A percentile compares a stretch with the other conserved stretches of the same genome.
Conservation (phyloP, 1,140 invertebrate species). For the Bombus fervidus region DNA sequence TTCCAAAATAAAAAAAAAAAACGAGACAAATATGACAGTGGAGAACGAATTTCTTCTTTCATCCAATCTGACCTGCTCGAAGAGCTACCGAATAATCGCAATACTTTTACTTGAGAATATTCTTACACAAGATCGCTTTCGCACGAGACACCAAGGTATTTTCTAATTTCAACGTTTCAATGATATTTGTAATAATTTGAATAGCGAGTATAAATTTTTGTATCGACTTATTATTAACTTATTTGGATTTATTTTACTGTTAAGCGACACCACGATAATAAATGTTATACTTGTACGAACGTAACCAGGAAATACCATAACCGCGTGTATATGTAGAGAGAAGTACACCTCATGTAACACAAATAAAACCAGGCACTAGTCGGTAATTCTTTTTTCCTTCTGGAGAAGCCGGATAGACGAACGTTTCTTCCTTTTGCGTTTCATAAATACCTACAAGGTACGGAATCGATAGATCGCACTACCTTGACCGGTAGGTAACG, state of each 20-base stretch:
- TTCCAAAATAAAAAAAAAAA: neutral
- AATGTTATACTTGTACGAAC: neutral
- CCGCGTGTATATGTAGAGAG: neutral
- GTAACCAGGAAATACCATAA: neutral
- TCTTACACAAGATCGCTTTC: neutral
- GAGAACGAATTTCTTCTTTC: neutral
- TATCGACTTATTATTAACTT: neutral
- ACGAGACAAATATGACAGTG: no score
- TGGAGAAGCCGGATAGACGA: neutral
- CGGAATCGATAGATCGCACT: neutral
- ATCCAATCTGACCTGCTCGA: neutral
- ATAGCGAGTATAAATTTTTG: neutral
- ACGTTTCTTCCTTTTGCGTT: neutral
- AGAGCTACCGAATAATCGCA: neutral
- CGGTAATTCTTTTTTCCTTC: neutral
- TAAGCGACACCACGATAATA: neutral
- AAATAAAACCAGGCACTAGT: neutral
- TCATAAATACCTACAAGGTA: neutral
- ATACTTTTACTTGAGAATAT: neutral
- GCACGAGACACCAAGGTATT: neutral
- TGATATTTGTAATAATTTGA: neutral
- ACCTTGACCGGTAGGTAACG: neutral
- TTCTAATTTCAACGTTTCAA: neutral
- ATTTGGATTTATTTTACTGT: neutral
- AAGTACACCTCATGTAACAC: slow-evolving; percentile 1